Percentiles rank a stretch among this genome's conserved stretches.
Conservation (phyloP, 1,140 invertebrate species). For the Drosophila hydei region DNA sequence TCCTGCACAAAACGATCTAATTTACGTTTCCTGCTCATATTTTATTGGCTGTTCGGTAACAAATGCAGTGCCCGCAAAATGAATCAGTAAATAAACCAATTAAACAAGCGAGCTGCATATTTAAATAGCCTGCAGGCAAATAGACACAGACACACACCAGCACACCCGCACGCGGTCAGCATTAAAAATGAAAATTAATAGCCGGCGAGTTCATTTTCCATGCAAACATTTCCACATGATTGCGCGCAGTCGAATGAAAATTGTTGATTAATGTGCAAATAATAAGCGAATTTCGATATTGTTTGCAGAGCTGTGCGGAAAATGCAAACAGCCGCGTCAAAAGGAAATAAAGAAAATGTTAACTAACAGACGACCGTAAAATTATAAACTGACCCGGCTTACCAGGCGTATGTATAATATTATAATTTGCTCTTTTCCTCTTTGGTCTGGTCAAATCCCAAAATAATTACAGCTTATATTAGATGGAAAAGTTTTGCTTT, state of each 20-base stretch:
- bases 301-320: constrained; percentile 8
- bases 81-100: constrained; percentile 27
- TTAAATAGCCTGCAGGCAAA: constrained; percentile 22
- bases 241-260: constrained; percentile 51
- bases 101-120: constrained; percentile 21
- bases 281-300: constrained; percentile 35
- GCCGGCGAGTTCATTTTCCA: constrained; percentile 47
- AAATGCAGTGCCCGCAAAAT: constrained; percentile 7
- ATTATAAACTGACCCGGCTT: neutral
- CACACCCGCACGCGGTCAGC: neutral
- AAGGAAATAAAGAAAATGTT: constrained; percentile 19
- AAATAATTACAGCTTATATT: constrained; percentile 50
- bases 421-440: constrained; percentile 1
- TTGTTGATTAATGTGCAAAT: constrained; percentile 68
- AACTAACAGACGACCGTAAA: no score
- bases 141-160: constrained; percentile 1
- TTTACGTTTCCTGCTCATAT: constrained; percentile 1
- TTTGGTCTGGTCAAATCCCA: constrained; percentile 26
- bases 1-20: neutral
- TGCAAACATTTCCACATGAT: constrained; percentile 66
- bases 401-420: constrained; percentile 53
- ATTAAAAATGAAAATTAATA: constrained; percentile 69
- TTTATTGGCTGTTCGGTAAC: neutral
- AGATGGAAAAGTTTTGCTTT: constrained; percentile 18
- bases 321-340: constrained; percentile 14